Evolutionary conservation across 2,797 vertebrate species (phyloP), one percentile per base, ranked within the genome.

Genomic region (Clangula hyemalis): DNA sequence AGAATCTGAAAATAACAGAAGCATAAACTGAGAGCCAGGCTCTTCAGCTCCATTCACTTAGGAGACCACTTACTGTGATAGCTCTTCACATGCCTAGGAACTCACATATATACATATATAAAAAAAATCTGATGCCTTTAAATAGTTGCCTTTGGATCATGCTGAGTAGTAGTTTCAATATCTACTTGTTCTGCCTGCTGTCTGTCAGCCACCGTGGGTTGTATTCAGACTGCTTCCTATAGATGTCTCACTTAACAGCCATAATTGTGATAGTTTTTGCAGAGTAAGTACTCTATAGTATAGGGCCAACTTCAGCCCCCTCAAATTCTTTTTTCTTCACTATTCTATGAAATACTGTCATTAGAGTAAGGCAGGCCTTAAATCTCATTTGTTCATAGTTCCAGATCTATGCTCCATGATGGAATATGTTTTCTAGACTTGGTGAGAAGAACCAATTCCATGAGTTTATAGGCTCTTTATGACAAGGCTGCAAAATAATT

Each of bases 251-350:
- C 58, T 69, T 61, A 34, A 11, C 34, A 84, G 32, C 53, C 53
- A 27, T 6, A n/a, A 47, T 4, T 60, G 34, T 60, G 76, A 22
- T 2, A 54, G 68, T 16, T 53, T 80, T 43, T 82, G 75, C 47
- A 85, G 32, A 79, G 60, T 4, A 2, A 0, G 14, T 21, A 10
- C 24, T 71, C 45, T 51, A 17, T 30, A 70, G 24, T 6, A 14
- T 8, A 65, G 27, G 30, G 18, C 22, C 62, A 30, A 93, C 77
- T 86, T 78, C 85, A 91, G 66, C 22, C 19, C 86, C 72, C 39
- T 85, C 69, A 25, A 28, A 66, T 36, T 60, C 6, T 17, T 60
- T 39, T 20, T 0, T 3, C 32, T 54, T 85, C 30, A 20, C 56
- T 64, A 51, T 45, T 75, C 45, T 38, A 19, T 32, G 24, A 81